phyloP scores from a whole-genome alignment of 1,140 invertebrate species.

The Colletes latitarsis region DNA sequence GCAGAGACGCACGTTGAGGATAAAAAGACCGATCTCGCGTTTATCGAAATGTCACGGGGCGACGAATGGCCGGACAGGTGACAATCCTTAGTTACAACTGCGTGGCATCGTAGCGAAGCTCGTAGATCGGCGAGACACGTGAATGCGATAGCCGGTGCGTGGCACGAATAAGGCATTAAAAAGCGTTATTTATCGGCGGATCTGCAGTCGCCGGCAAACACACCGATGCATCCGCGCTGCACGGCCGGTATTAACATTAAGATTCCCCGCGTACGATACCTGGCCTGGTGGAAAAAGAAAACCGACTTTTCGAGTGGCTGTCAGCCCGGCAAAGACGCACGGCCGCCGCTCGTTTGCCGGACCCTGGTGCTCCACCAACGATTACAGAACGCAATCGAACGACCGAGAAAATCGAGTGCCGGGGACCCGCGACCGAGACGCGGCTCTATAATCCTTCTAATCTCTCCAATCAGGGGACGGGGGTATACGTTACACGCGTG shows the following conservation, averaged over 20 bases:
- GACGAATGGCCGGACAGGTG: conserved; percentile 43
- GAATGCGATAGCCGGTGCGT: conserved; percentile 55
- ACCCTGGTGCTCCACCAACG: neutral
- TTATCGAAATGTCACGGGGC: neutral
- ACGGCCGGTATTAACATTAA: conserved; percentile 46
- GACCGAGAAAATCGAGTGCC: conserved; percentile 43
- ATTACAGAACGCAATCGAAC: conserved; percentile 37
- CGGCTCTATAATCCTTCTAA: conserved; percentile 58
- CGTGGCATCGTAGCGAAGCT: conserved; percentile 28
- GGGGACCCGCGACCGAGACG: conserved; percentile 3
- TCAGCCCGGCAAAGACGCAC: conserved; percentile 42
- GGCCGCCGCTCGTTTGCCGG: conserved; percentile 10
- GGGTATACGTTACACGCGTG: conserved; percentile 62
- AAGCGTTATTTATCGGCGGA: conserved; percentile 57
- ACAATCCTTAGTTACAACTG: conserved; percentile 21
- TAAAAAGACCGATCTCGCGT: neutral
- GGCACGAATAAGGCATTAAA: conserved; percentile 57
- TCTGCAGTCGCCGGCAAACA: conserved; percentile 11
- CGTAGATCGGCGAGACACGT: conserved; percentile 49
- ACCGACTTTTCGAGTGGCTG: conserved; percentile 47
- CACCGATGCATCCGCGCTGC: conserved; percentile 8
- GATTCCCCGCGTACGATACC: conserved; percentile 41
- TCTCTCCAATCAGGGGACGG: conserved; percentile 54
- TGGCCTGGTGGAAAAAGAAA: conserved; percentile 37
- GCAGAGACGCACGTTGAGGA: neutral